Evolutionary conservation across 1,140 invertebrate species (phyloP), one percentile per base, ranked within the genome.

Genomic region (Trigoniulus corallinus): DNA sequence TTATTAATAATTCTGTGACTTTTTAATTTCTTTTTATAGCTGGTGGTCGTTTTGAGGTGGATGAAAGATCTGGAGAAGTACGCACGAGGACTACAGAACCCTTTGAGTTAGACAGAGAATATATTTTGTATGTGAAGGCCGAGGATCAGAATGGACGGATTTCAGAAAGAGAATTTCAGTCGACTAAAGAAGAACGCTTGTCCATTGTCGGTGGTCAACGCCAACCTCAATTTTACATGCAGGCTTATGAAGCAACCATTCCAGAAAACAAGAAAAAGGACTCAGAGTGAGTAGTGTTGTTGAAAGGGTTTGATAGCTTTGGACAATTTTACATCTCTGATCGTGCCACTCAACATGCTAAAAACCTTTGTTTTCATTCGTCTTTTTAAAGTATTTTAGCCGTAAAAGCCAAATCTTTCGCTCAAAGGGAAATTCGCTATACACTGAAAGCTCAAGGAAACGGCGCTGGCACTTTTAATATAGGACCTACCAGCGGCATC

Each of bases 261-360:
- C 88, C 88, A 1, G 89, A 94, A 68, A 93, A 93, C 66, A 85
- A 92, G 67, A 88, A 87, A 64, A 94, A 94, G 67, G 88, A 94
- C 66, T 89, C 88, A 22, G 88, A 93, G 88, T n/a, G n/a, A n/a
- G n/a, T n/a, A n/a, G n/a, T n/a, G n/a, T n/a, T n/a, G n/a, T n/a
- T n/a, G n/a, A n/a, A n/a, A n/a, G n/a, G n/a, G n/a, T n/a, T n/a
- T n/a, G n/a, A n/a, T n/a, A n/a, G n/a, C n/a, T n/a, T n/a, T n/a
- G n/a, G n/a, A n/a, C n/a, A n/a, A n/a, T n/a, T n/a, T n/a, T n/a
- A n/a, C n/a, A n/a, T n/a, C n/a, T n/a, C n/a, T n/a, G n/a, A n/a
- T n/a, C n/a, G n/a, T n/a, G n/a, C n/a, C n/a, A n/a, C n/a, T n/a
- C n/a, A n/a, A n/a, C n/a, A n/a, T n/a, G n/a, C n/a, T n/a, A n/a